Evolutionary conservation across 2,797 vertebrate genomes (phyloP).

Genomic region (Oophaga sylvatica): DNA sequence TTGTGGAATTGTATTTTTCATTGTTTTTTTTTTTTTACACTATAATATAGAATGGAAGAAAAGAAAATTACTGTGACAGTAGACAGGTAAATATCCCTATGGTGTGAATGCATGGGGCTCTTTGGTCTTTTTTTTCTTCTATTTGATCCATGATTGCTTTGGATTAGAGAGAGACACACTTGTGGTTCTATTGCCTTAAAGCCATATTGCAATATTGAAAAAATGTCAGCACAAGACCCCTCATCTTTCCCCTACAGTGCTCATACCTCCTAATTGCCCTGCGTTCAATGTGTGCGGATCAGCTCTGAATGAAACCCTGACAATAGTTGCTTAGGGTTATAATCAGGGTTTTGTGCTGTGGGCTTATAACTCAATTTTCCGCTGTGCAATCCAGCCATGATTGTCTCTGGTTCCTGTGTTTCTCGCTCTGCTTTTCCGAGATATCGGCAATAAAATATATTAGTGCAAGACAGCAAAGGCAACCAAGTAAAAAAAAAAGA

Average conservation of each 20-base stretch:
- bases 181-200: conserved; percentile 53
- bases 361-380: conserved; percentile 39
- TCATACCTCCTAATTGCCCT: conserved; percentile 70
- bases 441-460: conserved; percentile 49
- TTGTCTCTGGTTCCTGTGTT: conserved; percentile 53
- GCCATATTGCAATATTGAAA: conserved; percentile 36
- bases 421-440: conserved; percentile 28
- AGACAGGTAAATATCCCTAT: neutral
- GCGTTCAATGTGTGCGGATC: conserved; percentile 40
- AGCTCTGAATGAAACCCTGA: conserved; percentile 47
- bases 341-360: conserved; percentile 64
- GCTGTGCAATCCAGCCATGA: conserved; percentile 57
- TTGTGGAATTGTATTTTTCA: neutral
- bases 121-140: neutral
- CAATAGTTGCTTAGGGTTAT: conserved; percentile 66
- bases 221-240: conserved; percentile 39
- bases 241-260: conserved; percentile 52
- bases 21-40: neutral
- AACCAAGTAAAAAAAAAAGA: conserved; percentile 5
- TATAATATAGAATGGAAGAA: neutral
- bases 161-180: conserved; percentile 43
- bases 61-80: neutral
- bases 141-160: conserved; percentile 24
- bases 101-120: neutral
- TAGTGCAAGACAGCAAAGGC: conserved; percentile 43